Evolutionary conservation across 2,888 invertebrate species (phyloP).

Genomic region (Hirtodrosophila confusa): DNA sequence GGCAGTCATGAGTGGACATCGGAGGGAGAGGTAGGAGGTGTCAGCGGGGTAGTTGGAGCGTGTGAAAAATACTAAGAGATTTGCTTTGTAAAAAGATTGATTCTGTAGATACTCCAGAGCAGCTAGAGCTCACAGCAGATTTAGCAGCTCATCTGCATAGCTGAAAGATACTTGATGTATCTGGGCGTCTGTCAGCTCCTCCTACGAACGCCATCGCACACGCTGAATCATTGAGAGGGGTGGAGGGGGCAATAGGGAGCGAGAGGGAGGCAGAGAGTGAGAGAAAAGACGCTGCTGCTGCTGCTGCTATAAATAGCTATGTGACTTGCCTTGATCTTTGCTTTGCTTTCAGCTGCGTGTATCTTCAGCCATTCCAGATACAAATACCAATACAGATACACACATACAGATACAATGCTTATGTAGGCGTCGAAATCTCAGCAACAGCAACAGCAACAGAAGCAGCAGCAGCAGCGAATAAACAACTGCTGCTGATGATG

Average conservation of each 20-base stretch:
- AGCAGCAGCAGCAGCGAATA: constrained; percentile 12
- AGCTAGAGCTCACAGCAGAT: constrained; percentile 11
- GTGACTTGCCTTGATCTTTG: constrained; percentile 56
- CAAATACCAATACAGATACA: constrained; percentile 27
- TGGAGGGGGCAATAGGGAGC: background rate
- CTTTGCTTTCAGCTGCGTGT: constrained; percentile 35
- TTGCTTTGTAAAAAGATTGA: constrained; percentile 12
- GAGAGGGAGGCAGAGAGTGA: constrained; percentile 7
- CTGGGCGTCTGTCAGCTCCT: constrained; percentile 39
- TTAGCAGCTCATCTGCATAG: constrained; percentile 43
- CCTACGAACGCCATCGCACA: constrained; percentile 25
- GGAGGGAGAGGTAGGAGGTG: background rate
- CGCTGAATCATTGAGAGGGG: no score
- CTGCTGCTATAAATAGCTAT: constrained; percentile 57
- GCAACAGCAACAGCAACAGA: constrained; percentile 32
- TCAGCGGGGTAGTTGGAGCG: constrained; percentile 10
- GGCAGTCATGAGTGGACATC: constrained; percentile 19
- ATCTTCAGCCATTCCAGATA: constrained; percentile 53
- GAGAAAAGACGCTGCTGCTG: constrained; percentile 57
- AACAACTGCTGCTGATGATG: constrained; percentile 39
- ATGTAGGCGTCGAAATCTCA: constrained; percentile 71
- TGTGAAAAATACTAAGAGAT: constrained; percentile 46
- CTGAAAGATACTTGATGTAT: constrained; percentile 28
- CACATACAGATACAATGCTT: constrained; percentile 17
- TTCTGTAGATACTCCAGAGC: constrained; percentile 1